phyloP scores from a whole-genome alignment of 2,113 vertebrate species.

The Fregata magnificens region DNA sequence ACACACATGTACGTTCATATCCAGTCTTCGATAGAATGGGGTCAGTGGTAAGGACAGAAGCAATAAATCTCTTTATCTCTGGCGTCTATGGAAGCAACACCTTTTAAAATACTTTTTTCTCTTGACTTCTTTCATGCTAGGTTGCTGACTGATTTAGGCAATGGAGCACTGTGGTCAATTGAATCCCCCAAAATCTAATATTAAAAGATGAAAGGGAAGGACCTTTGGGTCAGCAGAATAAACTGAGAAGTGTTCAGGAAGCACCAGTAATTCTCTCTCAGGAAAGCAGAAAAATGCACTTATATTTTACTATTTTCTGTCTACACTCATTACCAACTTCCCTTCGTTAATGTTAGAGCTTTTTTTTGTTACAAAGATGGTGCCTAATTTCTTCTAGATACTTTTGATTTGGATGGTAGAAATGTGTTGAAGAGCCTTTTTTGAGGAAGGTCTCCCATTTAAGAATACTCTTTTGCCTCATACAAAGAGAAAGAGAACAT shows the following conservation, averaged over 20 bases:
- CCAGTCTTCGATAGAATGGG: not conserved
- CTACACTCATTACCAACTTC: not conserved
- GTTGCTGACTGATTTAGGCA: conserved; percentile 59
- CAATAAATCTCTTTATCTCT: conserved; percentile 68
- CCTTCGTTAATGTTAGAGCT: not conserved
- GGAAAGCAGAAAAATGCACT: conserved; percentile 25
- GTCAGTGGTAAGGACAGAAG: conserved; percentile 57
- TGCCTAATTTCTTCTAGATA: not conserved
- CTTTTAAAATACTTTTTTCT: conserved; percentile 63
- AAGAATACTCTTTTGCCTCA: not conserved
- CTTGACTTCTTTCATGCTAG: conserved; percentile 58
- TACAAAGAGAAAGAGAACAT: not conserved
- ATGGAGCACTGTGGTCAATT: conserved; percentile 50
- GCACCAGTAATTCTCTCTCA: conserved; percentile 1
- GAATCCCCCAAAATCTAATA: conserved; percentile 64
- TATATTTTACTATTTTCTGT: conserved; percentile 46
- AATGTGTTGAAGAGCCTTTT: not conserved
- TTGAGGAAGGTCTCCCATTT: not conserved
- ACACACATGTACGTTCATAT: not conserved
- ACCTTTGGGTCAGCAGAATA: conserved; percentile 51
- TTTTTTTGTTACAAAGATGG: not conserved
- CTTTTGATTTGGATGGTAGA: not conserved
- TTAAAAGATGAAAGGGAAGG: conserved; percentile 58
- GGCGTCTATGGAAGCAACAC: conserved; percentile 61
- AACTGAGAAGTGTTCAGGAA: conserved; percentile 40